Base-by-base conservation (phyloP, 2,113 vertebrate species). In the Nerophis lumbriciformis region DNA sequence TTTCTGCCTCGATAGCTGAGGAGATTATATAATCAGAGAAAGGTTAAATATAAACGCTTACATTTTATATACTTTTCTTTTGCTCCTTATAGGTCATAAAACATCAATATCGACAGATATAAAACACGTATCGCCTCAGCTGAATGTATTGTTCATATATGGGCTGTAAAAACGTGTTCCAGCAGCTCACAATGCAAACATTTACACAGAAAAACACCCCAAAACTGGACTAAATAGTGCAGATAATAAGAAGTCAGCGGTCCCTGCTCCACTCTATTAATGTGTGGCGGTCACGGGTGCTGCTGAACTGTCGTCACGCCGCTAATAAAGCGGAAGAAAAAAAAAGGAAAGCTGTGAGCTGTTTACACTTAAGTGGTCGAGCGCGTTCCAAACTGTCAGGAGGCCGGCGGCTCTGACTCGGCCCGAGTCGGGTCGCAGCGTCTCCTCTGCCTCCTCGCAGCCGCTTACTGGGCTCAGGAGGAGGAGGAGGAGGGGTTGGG, bases 351-450 rank as follows among this genome's bases (percentile, higher is more conserved):
- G 73, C 84, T 81, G 28, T 68, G 78, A 83, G 87, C 83, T 77
- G 82, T 85, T 86, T 87, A 85, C 80, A 80, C 81, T 83, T 57
- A 77, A 87, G 83, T 81, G 79, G 66, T n/a, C 71, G 66, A 3
- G 75, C 75, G 71, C 53, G 71, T 82, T 76, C 78, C 72, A 59
- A 65, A 81, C 77, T 81, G 85, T 77, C 83, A 78, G 45, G 75
- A 63, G 11, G 71, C 79, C 82, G 37, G 57, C 54, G 59, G 80
- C 78, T 60, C 64, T 49, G 69, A 65, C 69, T 68, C 35, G 9
- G 39, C 67, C 28, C 50, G 73, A 68, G 57, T 85, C 77, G 55
- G 55, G 39, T 42, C 8, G 39, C 6, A 4, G 3, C 28, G 44
- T 47, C 44, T 81, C 59, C 75, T 51, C 61, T 71, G 48, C 63